Conservation (phyloP, 2,888 invertebrate species). For the Oxystoma pomonae region DNA sequence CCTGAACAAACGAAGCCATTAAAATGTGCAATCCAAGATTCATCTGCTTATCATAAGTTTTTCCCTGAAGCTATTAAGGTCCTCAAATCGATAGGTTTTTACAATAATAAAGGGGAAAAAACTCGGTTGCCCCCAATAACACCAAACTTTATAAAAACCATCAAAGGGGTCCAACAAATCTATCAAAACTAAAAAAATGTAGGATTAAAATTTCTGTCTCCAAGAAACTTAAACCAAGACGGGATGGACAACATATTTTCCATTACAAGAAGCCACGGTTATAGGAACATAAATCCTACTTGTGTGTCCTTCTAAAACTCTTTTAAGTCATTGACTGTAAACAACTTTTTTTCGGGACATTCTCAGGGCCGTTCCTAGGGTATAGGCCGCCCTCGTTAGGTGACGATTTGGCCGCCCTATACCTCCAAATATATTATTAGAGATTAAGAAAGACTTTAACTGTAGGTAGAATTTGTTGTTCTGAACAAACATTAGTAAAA, state of each 20-base stretch:
- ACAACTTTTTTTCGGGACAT: constrained; percentile 3
- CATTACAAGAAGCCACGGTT: neutral
- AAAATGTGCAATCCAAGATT: neutral
- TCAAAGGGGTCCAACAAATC: neutral
- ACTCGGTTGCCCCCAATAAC: neutral
- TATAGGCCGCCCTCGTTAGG: too few species aligned
- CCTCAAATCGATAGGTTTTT: neutral
- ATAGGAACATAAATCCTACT: neutral
- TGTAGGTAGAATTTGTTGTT: too few species aligned
- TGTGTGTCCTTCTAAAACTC: neutral
- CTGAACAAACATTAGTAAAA: too few species aligned
- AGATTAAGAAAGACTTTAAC: too few species aligned
- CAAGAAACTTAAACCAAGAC: neutral
- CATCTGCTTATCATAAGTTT: neutral
- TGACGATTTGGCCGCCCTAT: too few species aligned
- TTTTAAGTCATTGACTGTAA: neutral
- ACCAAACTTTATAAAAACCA: neutral
- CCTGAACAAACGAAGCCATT: neutral
- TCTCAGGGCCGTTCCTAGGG: too few species aligned
- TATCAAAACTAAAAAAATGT: neutral
- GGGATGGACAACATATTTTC: constrained; percentile 6
- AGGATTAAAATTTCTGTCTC: neutral
- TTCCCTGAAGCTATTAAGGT: neutral
- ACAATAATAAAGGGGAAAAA: neutral
- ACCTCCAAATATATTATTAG: too few species aligned